Base-by-base conservation (phyloP, 1,140 invertebrate species). In the Anagrus nilaparvatae region DNA sequence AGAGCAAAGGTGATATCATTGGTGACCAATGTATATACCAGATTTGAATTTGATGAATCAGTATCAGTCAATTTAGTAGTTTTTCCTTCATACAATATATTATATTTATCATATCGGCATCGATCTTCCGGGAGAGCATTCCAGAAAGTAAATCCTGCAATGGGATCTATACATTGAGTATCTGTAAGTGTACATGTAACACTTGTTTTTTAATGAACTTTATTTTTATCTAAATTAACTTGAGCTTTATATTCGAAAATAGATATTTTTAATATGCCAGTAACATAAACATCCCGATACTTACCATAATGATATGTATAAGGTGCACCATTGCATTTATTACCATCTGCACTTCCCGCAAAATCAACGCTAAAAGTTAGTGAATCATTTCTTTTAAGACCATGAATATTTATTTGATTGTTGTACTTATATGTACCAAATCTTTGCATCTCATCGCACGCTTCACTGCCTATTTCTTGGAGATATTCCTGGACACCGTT, bases 111-210 rank as follows among this genome's bases (percentile, higher is more conserved):
- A 8, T 41, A 39, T 5, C 40, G 17, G 25, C 48, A 43, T 0
- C 10, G 20, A 17, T 43, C 36, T 5, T 28, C 25, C 1, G 44
- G 50, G 10, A 52, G 0, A 7, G 36, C 14, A 5, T 39, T 23
- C 50, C 47, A 52, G 33, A 39, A 49, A 0, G 50, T 39, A n/a
- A 43, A 18, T 20, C 50, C 47, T 4, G 41, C 39, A 20, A 44
- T 43, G 0, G 12, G 4, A 13, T 47, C 47, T 3, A 44, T n/a
- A 5, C 50, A 52, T 7, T 29, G 2, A 12, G n/a, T 7, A 4
- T 20, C 7, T 13, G 31, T 6, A 0, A 21, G 20, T n/a, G 35
- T n/a, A 18, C 47, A 52, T 1, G 16, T 4, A 9, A n/a, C 21
- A 19, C 37, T 44, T 14, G 43, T 46, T 29, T n/a, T 4, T 14